phyloP scores from a whole-genome alignment of 1,140 invertebrate genomes.

The Caenorhabditis remanei region DNA sequence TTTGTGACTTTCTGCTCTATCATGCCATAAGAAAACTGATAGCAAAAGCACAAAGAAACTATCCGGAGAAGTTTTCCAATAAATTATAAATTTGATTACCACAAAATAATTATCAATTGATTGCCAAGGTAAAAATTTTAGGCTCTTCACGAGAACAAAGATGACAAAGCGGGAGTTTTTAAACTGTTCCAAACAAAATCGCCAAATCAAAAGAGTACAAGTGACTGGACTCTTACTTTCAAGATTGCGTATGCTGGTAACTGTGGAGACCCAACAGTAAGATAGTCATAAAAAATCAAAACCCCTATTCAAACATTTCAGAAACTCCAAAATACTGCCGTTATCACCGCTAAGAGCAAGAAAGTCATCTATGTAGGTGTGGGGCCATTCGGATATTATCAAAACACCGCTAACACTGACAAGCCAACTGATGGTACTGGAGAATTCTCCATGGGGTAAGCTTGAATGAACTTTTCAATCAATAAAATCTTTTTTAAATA shows the following conservation, averaged over 20 bases:
- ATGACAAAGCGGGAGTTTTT: not conserved
- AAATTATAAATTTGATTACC: not conserved
- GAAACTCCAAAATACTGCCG: not conserved
- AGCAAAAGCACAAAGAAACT: not conserved
- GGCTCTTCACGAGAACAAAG: conserved; percentile 43
- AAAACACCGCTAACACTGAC: conserved; percentile 40
- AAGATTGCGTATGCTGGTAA: conserved; percentile 56
- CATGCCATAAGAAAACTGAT: conserved; percentile 15
- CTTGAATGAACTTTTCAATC: not conserved
- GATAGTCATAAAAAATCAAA: not conserved
- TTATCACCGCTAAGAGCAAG: conserved; percentile 39
- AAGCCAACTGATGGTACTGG: conserved; percentile 69
- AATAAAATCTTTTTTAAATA: not conserved
- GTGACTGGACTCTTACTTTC: conserved; percentile 53
- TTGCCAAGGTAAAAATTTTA: not conserved
- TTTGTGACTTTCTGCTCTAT: not conserved
- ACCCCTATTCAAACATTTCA: not conserved
- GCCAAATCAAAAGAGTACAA: not conserved
- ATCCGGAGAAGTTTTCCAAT: not conserved
- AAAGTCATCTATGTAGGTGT: conserved; percentile 61
- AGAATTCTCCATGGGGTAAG: conserved; percentile 65
- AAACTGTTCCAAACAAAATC: conserved; percentile 26
- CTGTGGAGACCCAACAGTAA: not conserved
- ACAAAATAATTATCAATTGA: not conserved
- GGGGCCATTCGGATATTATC: conserved; percentile 28